Conservation (phyloP, 1,140 invertebrate genomes). For the Cepaea nemoralis region DNA sequence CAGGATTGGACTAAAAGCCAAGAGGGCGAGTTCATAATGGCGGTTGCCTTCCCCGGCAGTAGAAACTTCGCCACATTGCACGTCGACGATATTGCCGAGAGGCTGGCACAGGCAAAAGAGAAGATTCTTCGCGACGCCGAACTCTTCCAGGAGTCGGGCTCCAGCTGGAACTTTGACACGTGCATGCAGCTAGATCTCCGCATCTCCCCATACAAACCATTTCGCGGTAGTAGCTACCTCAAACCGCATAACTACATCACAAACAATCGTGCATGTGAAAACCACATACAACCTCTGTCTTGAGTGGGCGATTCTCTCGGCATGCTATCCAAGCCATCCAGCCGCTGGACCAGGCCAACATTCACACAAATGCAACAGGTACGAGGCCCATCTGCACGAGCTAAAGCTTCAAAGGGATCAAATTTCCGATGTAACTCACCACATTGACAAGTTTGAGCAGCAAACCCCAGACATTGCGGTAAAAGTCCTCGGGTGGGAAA, state of each 20-base stretch:
- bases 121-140: no score
- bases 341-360: neutral
- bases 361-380: neutral
- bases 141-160: no score
- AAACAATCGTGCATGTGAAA: neutral
- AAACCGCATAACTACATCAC: neutral
- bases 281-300: slow-evolving; percentile 1
- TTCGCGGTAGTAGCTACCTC: neutral
- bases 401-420: neutral
- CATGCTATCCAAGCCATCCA: neutral
- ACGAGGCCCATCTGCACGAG: neutral
- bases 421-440: neutral
- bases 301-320: neutral
- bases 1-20: no score
- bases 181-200: neutral
- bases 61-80: no score
- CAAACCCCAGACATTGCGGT: neutral
- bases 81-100: no score
- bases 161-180: no score
- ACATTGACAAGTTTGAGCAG: neutral
- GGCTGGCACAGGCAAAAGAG: no score
- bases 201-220: neutral
- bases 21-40: no score
- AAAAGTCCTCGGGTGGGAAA: neutral
- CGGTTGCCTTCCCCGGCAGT: no score